Evolutionary conservation across 37 sponge, comb jelly and placozoan genomes (phyloP).

Genomic region (Spongilla lacustris): DNA sequence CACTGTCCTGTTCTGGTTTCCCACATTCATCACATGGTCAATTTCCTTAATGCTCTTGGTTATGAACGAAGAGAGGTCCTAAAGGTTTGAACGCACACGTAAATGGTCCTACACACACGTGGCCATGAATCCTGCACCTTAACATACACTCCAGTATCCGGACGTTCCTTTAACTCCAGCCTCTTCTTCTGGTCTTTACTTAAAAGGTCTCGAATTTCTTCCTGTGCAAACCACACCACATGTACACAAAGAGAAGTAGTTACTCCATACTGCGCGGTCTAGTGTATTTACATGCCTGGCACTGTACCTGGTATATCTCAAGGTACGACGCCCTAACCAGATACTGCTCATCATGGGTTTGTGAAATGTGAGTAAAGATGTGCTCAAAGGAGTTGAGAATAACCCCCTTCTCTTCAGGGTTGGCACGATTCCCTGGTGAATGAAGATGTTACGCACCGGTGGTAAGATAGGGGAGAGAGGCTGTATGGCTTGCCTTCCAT

Average conservation of each 20-base stretch:
- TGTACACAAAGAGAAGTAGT: not conserved
- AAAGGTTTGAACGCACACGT: not conserved
- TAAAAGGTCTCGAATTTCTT: slow-evolving; percentile 93
- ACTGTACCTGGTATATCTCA: slow-evolving; percentile 93
- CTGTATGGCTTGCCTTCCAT: slow-evolving; percentile 83
- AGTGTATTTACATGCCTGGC: not conserved
- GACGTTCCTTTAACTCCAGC: slow-evolving; percentile 89
- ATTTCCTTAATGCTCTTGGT: slow-evolving; percentile 97
- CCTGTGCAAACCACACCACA: slow-evolving; percentile 37
- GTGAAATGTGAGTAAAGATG: slow-evolving; percentile 91
- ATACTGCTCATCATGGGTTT: slow-evolving; percentile 88
- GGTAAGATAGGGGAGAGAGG: not conserved
- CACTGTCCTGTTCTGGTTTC: slow-evolving; percentile 92
- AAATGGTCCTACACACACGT: not conserved
- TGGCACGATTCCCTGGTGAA: slow-evolving; percentile 50
- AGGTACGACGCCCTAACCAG: slow-evolving; percentile 96
- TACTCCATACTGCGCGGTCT: not conserved
- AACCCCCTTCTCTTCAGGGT: slow-evolving; percentile 82
- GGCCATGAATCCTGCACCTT: slow-evolving; percentile 42
- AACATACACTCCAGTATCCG: slow-evolving; percentile 96
- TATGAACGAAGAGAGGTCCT: slow-evolving; percentile 96
- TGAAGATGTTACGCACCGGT: not conserved
- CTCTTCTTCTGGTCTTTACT: slow-evolving; percentile 92
- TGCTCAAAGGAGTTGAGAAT: slow-evolving; percentile 97
- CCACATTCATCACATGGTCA: slow-evolving; percentile 97